Conservation (phyloP, 2,888 invertebrate species). For the Eristalis intricaria region DNA sequence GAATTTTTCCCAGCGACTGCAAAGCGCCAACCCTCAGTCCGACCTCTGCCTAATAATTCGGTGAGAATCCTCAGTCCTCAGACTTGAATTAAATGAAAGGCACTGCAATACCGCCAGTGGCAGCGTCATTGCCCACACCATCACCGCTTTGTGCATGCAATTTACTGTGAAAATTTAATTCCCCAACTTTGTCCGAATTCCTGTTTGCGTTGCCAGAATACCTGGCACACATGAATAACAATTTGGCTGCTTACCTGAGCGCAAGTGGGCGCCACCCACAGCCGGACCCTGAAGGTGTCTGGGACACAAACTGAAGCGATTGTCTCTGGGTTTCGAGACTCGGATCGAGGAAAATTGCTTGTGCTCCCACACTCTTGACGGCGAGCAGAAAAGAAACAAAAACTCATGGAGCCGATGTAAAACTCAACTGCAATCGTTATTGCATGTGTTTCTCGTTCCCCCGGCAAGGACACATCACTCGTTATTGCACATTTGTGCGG, state of each 20-base stretch:
- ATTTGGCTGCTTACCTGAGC: constrained; percentile 12
- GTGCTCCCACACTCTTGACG: too few relatives aligned
- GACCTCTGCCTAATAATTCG: neutral
- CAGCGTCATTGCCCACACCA: neutral
- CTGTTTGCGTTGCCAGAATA: constrained; percentile 39
- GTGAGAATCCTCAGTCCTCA: neutral
- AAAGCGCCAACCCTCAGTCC: neutral
- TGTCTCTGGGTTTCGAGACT: neutral
- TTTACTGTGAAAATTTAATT: constrained; percentile 47
- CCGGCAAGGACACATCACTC: constrained; percentile 20
- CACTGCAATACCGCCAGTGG: neutral
- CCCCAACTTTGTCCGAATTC: constrained; percentile 31
- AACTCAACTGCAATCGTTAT: constrained; percentile 30
- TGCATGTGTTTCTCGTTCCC: neutral
- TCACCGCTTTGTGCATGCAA: neutral
- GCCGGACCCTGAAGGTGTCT: too few relatives aligned
- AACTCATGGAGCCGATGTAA: constrained; percentile 18
- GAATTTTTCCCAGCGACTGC: neutral
- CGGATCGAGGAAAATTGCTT: constrained; percentile 6
- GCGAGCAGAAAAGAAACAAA: neutral
- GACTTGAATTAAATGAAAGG: neutral
- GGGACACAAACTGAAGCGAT: neutral
- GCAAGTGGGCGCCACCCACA: neutral
- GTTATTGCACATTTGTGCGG: constrained; percentile 24
- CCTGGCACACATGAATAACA: constrained; percentile 25